A percentile compares a stretch with the other conserved stretches of the same genome.
phyloP scores from a whole-genome alignment of 2,113 vertebrate genomes.

The Salvelinus sp. region DNA sequence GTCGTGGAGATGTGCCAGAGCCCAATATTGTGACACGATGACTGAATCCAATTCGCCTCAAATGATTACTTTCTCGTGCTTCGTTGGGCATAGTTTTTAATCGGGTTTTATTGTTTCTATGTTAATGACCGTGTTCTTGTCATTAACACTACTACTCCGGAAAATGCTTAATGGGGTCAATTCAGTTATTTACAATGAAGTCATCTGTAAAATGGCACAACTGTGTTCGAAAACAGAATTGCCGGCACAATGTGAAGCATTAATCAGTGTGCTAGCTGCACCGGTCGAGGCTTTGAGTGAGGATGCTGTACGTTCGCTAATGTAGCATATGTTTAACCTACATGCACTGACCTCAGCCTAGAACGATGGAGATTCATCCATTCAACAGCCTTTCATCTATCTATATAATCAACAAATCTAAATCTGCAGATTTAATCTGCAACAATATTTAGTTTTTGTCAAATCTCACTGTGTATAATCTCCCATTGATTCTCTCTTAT shows the following conservation, averaged over 20 bases:
- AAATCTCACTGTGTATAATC: no score
- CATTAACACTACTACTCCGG: conserved; percentile 17
- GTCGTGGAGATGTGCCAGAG: not conserved
- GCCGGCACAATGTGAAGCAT: conserved; percentile 17
- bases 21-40: not conserved
- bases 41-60: not conserved
- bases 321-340: not conserved
- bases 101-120: not conserved
- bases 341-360: no score
- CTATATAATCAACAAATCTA: no score
- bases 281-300: not conserved
- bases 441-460: no score
- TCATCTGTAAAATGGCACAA: conserved; percentile 34
- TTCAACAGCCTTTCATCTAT: no score
- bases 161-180: conserved; percentile 43
- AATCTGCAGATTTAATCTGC: no score
- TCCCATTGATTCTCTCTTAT: no score
- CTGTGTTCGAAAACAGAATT: conserved; percentile 25
- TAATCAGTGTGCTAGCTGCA: not conserved
- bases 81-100: not conserved
- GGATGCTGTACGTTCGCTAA: not conserved
- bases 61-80: no score
- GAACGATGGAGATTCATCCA: no score
- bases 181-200: conserved; percentile 35
- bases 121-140: not conserved